Base-by-base conservation (phyloP, 2,888 invertebrate genomes). In the Apocheima hispidaria region DNA sequence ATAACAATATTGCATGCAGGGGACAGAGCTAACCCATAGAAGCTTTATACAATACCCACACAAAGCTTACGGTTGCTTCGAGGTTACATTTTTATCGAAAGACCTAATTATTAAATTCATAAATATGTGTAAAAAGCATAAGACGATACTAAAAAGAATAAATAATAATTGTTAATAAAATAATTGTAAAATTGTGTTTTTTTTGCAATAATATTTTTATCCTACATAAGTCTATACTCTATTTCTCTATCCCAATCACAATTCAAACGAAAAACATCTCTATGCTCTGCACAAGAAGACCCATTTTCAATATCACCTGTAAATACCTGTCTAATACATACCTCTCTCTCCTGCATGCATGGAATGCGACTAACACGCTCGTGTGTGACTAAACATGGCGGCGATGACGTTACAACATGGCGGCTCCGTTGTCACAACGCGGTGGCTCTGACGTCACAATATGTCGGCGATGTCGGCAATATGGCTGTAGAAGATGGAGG, bases 291-390 rank as follows among this genome's bases (percentile, higher is more conserved):
- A 49, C 33, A 41, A 68, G 46, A 71, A 30, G 35, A 54, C 65
- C 65, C 66, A 69, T 61, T 65, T 67, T 68, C 70, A 63, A 59
- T 51, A 57, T 70, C 73, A 78, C 75, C 60, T 73, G 71, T 72
- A 68, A 58, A 69, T 68, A 70, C 48, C 68, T 63, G 60, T 53
- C 69, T 65, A 69, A 69, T 68, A 62, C 60, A 63, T 65, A 66
- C 58, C 60, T 66, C 71, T 79, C 75, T 84, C 81, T 78, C 82
- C 83, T 87, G 90, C 88, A 88, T 88, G 89, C 83, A 72, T 82
- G 86, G 87, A 85, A 86, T 89, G 88, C 87, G 75, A 90, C 89
- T 90, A 90, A 90, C 88, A 67, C 78, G 68, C 69, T 69, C 69
- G 87, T 83, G 89, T 88, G 89, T 87, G 84, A 82, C 84, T 86